These are phyloP conservation scores for Catharus ustulatus DNA, from an alignment of 2,797 vertebrate species.

Conservation along the genomic window DNA sequence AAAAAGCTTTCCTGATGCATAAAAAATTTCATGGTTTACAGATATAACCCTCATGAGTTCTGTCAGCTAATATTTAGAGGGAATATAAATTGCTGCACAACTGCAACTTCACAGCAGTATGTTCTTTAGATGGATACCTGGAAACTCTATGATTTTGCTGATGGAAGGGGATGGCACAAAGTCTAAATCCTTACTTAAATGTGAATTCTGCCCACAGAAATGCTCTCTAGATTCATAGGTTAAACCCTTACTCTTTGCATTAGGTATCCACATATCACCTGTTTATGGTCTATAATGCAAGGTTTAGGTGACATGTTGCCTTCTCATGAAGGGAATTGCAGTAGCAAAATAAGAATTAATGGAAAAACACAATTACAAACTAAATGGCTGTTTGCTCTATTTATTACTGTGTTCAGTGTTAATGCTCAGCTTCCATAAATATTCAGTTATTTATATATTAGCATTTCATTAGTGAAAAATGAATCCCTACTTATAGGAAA, in stretches of 20 bases:
- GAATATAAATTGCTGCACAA: neutral
- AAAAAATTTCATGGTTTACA: neutral
- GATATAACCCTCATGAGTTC: neutral
- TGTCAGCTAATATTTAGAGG: neutral
- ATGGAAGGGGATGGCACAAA: neutral
- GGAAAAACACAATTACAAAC: neutral
- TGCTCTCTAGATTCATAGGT: neutral
- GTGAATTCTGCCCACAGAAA: neutral
- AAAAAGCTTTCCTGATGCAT: neutral
- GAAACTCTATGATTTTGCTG: neutral
- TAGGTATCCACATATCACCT: neutral
- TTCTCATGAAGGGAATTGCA: neutral
- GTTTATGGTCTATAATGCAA: neutral
- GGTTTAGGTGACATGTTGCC: neutral
- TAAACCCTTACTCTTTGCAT: neutral
- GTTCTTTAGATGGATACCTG: neutral
- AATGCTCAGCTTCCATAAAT: neutral
- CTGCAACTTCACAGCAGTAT: neutral
- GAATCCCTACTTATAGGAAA: neutral
- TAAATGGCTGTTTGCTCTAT: neutral
- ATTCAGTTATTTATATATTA: slow-evolving; percentile 14
- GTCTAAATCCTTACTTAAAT: neutral
- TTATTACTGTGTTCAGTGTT: neutral
- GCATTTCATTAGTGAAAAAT: slow-evolving; percentile 6
- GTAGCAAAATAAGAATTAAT: neutral